Evolutionary conservation across 2,888 invertebrate genomes (phyloP), one percentile per base, ranked within the genome.

Genomic region (Thelaira solivaga): DNA sequence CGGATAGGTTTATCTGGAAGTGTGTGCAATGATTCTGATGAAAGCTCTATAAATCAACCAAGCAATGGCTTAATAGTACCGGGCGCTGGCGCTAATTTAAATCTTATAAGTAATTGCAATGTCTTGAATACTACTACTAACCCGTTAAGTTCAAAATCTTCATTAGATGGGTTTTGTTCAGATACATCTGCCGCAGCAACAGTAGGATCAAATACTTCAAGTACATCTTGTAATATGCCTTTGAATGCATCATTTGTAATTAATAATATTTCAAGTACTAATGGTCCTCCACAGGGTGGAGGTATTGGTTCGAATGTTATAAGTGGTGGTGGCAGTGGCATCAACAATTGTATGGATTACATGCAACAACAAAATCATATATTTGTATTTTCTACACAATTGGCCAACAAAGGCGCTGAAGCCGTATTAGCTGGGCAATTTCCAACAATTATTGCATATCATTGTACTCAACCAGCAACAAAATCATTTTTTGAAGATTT

Each of bases 341-440:
- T 69, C 39, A 72, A 74, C 36, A 82, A 81, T 31, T 68, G 81
- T 5, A 79, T 88, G 81, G 88, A 89, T 68, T 95, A 94, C 85
- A 94, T 95, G 95, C 96, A 97, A 90, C 97, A 98, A 90, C 97
- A 98, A 90, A 97, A 96, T 90, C 97, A 98, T 90, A 97, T 98
- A 88, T 98, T 97, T 92, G 98, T 98, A 83, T 98, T 98, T 90
- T 96, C 97, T 20, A 98, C 98, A 7, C 91, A 94, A 84, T 90
- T 97, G 89, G 98, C 98, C 3, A 98, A 98, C 89, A 95, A 96
- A 87, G 97, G 97, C 4, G 98, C 98, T 0, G 97, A 98, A 84
- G 93, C 96, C 11, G 97, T 98, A 11, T 90, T 96, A 78, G 94
- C 94, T 79, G 96, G 97, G 2, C 96, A 96, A 85, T 97, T 93